These are phyloP conservation scores for Zaprionus lachaisei DNA, from an alignment of 1,140 invertebrate species.

Conservation along the genomic window DNA sequence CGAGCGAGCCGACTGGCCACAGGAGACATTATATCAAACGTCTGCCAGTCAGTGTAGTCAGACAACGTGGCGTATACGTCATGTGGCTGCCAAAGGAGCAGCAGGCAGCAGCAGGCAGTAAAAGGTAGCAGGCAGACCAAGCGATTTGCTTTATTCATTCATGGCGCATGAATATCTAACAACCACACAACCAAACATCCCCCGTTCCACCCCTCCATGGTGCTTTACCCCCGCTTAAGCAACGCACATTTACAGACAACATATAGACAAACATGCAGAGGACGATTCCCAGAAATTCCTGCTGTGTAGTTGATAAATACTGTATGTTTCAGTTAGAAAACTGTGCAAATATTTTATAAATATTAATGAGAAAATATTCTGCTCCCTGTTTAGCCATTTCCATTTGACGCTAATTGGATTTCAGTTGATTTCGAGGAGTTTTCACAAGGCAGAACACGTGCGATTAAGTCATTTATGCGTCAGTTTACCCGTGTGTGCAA, in stretches of 20 bases:
- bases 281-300: background rate
- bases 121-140: slow-evolving; percentile 54
- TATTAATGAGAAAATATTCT: background rate
- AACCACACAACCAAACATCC: slow-evolving; percentile 34
- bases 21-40: slow-evolving; percentile 70
- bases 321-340: too few species aligned
- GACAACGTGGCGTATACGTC: slow-evolving; percentile 69
- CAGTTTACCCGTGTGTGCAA: slow-evolving; percentile 54
- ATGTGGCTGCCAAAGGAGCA: slow-evolving; percentile 45
- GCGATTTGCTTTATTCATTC: slow-evolving; percentile 72
- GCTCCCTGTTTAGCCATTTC: background rate
- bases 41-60: slow-evolving; percentile 53
- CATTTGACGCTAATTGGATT: background rate
- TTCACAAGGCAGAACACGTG: slow-evolving; percentile 32
- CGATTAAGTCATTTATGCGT: slow-evolving; percentile 67
- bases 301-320: too few species aligned
- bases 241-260: slow-evolving; percentile 9
- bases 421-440: slow-evolving; percentile 25
- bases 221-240: background rate
- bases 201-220: background rate
- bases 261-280: background rate
- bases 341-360: background rate
- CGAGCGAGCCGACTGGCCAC: slow-evolving; percentile 58
- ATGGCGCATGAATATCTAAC: slow-evolving; percentile 59
- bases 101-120: slow-evolving; percentile 32